A percentile compares a stretch with the other conserved stretches of the same genome.
These are phyloP conservation scores for Odontocerum albicorne DNA, from an alignment of 2,888 invertebrate genomes.

Conservation along the genomic window DNA sequence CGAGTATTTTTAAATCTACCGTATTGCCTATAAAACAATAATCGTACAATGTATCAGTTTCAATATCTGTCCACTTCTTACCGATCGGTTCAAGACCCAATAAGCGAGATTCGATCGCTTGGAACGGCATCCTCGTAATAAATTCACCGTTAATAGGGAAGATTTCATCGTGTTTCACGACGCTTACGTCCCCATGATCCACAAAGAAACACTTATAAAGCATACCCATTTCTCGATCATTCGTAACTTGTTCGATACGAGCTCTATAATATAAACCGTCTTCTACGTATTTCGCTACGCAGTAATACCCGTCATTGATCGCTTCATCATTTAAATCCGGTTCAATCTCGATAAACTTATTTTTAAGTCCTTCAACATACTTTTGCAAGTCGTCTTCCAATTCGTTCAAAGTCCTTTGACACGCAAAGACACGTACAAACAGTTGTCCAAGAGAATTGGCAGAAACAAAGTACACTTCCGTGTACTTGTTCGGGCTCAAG, in stretches of 20 bases:
- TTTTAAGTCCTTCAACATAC: slow-evolving; percentile 39
- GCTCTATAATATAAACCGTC: slow-evolving; percentile 51
- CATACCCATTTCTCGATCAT: slow-evolving; percentile 38
- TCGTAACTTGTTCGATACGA: slow-evolving; percentile 46
- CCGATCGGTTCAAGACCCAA: slow-evolving; percentile 54
- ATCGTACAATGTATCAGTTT: slow-evolving; percentile 55
- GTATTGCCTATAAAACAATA: slow-evolving; percentile 47
- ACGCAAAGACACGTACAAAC: slow-evolving; percentile 55
- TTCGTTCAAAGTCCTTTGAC: slow-evolving; percentile 46
- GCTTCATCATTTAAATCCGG: slow-evolving; percentile 29
- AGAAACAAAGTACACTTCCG: slow-evolving; percentile 50
- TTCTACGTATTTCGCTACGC: slow-evolving; percentile 54
- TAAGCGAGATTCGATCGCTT: slow-evolving; percentile 65
- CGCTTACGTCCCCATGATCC: slow-evolving; percentile 62
- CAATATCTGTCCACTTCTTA: slow-evolving; percentile 56
- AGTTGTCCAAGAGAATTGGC: slow-evolving; percentile 52
- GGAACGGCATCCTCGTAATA: slow-evolving; percentile 59
- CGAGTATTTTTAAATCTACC: slow-evolving; percentile 49
- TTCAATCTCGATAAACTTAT: background rate
- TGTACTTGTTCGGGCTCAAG: slow-evolving; percentile 47
- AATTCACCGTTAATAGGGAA: slow-evolving; percentile 53
- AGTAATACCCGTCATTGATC: slow-evolving; percentile 48
- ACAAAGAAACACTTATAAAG: slow-evolving; percentile 61
- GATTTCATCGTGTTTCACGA: slow-evolving; percentile 48
- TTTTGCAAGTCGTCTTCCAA: slow-evolving; percentile 50